Evolutionary conservation across 2,113 vertebrate species (phyloP), one percentile per base, ranked within the genome.

Genomic region (Callaeas wilsoni): DNA sequence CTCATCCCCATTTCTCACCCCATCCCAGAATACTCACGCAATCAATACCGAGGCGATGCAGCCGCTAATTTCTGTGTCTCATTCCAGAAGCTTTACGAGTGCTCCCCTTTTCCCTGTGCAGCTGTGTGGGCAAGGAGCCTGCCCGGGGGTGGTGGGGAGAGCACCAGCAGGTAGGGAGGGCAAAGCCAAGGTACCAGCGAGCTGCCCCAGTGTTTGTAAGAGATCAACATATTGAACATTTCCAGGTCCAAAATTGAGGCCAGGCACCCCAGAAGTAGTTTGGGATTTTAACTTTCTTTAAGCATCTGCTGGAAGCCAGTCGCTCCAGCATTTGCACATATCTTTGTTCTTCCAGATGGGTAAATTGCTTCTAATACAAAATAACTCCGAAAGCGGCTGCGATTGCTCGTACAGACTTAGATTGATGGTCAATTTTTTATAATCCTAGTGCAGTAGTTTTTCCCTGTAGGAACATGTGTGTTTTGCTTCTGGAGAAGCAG

Each of bases 271-370:
- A 71, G 49, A 90, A 95, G 49, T 12, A 37, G 30, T 12, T n/a
- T 41, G 32, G 15, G 41, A 23, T 87, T 94, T 94, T 64, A 79
- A 91, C 70, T 91, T 90, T 73, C 68, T 73, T 79, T 41, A 21
- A 88, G 83, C 83, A 81, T 84, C 92, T 74, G 75, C 68, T 77
- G 35, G 37, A 77, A 96, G 79, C 70, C 86, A 93, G 56, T 63
- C 76, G 11, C 60, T 94, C 82, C 65, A 63, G 55, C 88, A 75
- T 90, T 81, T 93, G 73, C 56, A 55, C 70, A 26, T 7, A 89
- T 90, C 94, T 97, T 94, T 95, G 89, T 94, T 93, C 86, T 67
- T 90, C 94, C 93, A 95, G 91, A 95, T 96, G 95, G 83, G 94
- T 93, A 92, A 92, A 94, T 84, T 86, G 80, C 80, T 81, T 55